Base-by-base conservation (phyloP, 2,888 invertebrate genomes). In the Cosmorhoe ocellata region DNA sequence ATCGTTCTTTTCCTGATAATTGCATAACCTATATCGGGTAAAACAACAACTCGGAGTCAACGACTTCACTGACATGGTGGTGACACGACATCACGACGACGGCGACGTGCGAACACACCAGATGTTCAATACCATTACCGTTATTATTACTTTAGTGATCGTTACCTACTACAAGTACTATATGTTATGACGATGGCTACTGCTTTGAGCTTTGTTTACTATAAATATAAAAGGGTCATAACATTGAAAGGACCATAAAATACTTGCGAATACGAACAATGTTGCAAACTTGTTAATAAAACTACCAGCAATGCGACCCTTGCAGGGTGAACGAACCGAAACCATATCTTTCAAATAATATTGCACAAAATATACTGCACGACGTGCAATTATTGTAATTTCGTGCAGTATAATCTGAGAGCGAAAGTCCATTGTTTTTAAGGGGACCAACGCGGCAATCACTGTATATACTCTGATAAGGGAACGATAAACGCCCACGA, bases 61-160 rank as follows among this genome's bases (percentile, higher is more conserved):
- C 24, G 24, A 7, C 24, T 5, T 7, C 24, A 1, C 24, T 24
- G 7, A 4, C 24, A 24, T 24, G 18, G 18, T 18, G 18, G 18
- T 14, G 46, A 62, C 58, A 34, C 33, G 14, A 24, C 46, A 45
- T 26, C 49, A 46, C 34, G 38, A 54, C 59, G 48, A 41, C 68
- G 69, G 48, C 67, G 69, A 50, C 69, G 71, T 75, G 79, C 62
- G 78, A 83, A 81, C 67, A 58, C 66, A 76, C 72, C 81, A 83
- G 73, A 79, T 84, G 83, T 76, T 74, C 63, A 59, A 64, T 63
- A 63, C 71, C 72, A 79, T 79, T 79, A 81, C 76, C 63, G 76
- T 76, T 80, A 81, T 76, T 80, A 81, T 79, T 76, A 67, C 69
- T 66, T 71, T 58, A 55, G 53, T 51, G 55, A 64, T 64, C 57